These are phyloP conservation scores for Torymus tubicola DNA, from an alignment of 2,888 invertebrate species.

Conservation along the genomic window DNA sequence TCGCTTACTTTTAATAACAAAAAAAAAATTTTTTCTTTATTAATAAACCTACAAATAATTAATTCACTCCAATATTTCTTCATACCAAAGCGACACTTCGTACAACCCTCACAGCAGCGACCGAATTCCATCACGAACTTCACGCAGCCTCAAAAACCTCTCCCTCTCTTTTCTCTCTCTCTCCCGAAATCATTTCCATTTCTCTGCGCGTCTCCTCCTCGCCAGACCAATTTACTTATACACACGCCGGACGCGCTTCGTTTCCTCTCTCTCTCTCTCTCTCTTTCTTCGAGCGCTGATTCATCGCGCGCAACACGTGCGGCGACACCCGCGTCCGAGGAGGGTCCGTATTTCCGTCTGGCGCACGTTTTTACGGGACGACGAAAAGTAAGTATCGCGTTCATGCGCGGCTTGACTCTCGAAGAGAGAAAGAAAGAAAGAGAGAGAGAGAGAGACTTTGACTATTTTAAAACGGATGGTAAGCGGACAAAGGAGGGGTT, in stretches of 20 bases:
- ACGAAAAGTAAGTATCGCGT: conserved; percentile 39
- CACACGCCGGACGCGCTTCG: conserved; percentile 7
- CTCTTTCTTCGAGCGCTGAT: conserved; percentile 31
- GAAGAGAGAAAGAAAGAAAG: too few species aligned
- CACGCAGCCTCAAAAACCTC: neutral
- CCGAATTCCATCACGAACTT: conserved; percentile 2
- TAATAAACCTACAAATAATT: neutral
- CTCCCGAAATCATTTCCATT: too few species aligned
- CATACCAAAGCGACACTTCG: neutral
- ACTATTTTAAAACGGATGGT: too few species aligned
- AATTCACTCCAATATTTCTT: neutral
- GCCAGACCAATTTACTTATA: conserved; percentile 21
- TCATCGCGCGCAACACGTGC: conserved; percentile 54
- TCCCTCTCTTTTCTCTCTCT: conserved; percentile 31
- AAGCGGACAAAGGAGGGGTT: conserved; percentile 6
- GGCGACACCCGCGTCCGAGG: conserved; percentile 37
- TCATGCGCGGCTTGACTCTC: neutral
- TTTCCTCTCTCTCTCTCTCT: neutral
- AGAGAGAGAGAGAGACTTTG: too few species aligned
- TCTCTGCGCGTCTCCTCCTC: neutral
- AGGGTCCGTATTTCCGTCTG: conserved; percentile 29
- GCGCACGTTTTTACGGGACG: conserved; percentile 16
- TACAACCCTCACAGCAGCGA: neutral
- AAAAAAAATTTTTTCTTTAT: neutral
- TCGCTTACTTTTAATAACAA: too few species aligned